Conservation (phyloP, 30 jellyfish, hydroid and myxozoan genomes). For the Aurelia coerulea region DNA sequence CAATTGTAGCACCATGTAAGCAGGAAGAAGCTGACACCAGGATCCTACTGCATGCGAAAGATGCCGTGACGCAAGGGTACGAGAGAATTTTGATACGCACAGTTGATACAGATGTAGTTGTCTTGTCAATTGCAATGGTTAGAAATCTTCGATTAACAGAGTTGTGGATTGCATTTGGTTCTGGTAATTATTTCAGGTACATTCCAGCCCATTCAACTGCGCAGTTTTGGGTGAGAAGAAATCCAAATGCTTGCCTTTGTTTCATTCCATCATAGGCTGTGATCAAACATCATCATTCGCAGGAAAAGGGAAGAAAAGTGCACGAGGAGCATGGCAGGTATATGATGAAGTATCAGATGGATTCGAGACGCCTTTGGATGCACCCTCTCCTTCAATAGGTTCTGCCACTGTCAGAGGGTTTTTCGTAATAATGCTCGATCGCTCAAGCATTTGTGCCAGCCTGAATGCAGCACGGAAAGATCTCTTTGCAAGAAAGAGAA, state of each 20-base stretch:
- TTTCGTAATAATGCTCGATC: slow-evolving; percentile 14
- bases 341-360: slow-evolving; percentile 10
- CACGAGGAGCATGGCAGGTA: slow-evolving; percentile 29
- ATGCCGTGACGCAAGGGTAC: not conserved
- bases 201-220: slow-evolving; percentile 1
- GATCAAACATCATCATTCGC: slow-evolving; percentile 33
- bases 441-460: not conserved
- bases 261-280: slow-evolving; percentile 39
- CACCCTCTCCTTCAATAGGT: not conserved
- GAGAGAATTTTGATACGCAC: slow-evolving; percentile 29
- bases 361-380: not conserved
- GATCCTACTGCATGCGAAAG: not conserved
- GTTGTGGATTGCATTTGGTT: no score
- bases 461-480: slow-evolving; percentile 8
- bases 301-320: slow-evolving; percentile 27
- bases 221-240: slow-evolving; percentile 17
- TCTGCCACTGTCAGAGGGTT: slow-evolving; percentile 3
- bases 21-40: not conserved
- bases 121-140: slow-evolving; percentile 4
- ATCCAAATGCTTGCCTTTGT: slow-evolving; percentile 3
- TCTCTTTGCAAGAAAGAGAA: slow-evolving; percentile 33
- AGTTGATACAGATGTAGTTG: slow-evolving; percentile 38
- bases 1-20: not conserved
- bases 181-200: not conserved
- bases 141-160: not conserved